These are phyloP conservation scores for Campoletis sonorensis DNA, from an alignment of 1,140 invertebrate genomes.

Conservation along the genomic window DNA sequence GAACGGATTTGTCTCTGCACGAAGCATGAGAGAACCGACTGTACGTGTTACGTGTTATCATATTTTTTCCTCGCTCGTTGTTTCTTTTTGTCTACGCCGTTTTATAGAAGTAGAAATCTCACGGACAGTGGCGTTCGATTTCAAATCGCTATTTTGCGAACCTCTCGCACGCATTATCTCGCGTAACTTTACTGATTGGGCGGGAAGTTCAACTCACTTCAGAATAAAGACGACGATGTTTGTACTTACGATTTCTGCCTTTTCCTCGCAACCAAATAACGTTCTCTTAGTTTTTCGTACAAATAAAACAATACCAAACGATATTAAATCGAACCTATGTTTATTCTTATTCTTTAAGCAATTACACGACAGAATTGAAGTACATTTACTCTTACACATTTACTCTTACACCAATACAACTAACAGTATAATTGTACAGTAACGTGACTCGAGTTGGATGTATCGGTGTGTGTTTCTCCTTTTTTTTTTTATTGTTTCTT, in stretches of 20 bases:
- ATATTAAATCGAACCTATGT: constrained; percentile 60
- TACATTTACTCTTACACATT: constrained; percentile 75
- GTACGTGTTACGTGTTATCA: not conserved
- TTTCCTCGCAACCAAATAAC: not conserved
- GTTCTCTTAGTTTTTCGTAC: no score
- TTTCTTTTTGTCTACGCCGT: no score
- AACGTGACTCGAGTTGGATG: constrained; percentile 69
- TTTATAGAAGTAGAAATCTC: not conserved
- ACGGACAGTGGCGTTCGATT: not conserved
- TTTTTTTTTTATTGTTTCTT: constrained; percentile 46
- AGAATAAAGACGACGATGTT: not conserved
- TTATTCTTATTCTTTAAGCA: constrained; percentile 77
- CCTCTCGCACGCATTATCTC: not conserved
- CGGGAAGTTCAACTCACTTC: not conserved
- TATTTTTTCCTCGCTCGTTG: no score
- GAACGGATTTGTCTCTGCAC: no score
- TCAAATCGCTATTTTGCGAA: not conserved
- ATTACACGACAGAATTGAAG: constrained; percentile 76
- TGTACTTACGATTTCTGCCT: not conserved
- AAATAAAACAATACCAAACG: not conserved
- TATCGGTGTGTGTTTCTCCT: constrained; percentile 35
- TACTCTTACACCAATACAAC: constrained; percentile 71
- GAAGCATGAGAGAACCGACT: no score
- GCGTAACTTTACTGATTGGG: not conserved
- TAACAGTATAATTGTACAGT: constrained; percentile 73